phyloP scores from a whole-genome alignment of 2,113 vertebrate species.

The Chaetura pelagica region DNA sequence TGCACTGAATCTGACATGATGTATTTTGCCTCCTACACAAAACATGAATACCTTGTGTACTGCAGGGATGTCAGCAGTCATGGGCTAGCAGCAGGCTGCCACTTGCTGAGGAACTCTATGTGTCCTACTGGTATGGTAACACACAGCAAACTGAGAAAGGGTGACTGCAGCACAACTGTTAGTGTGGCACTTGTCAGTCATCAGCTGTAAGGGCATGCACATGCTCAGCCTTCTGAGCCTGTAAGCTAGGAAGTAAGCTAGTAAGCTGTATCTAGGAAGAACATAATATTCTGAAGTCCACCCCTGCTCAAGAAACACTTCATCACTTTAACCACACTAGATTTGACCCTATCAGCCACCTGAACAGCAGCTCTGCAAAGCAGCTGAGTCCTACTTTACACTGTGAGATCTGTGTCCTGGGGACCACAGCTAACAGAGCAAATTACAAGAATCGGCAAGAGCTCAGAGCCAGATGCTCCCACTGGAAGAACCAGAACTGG shows the following conservation, averaged over 20 bases:
- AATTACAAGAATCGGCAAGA: not conserved
- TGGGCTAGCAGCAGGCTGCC: not conserved
- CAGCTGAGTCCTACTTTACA: not conserved
- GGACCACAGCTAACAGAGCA: not conserved
- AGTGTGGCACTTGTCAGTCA: not conserved
- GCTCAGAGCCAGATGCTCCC: not conserved
- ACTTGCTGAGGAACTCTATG: not conserved
- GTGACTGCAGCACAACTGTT: not conserved
- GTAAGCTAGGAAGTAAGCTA: too few relatives aligned
- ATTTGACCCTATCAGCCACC: not conserved
- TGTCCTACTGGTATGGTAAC: not conserved
- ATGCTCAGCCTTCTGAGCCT: not conserved
- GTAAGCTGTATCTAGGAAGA: too few relatives aligned
- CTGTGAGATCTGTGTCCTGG: not conserved
- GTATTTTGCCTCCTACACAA: not conserved
- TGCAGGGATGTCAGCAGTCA: not conserved
- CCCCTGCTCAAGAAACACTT: not conserved
- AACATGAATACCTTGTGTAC: rapidly evolving
- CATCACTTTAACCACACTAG: not conserved
- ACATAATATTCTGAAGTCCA: not conserved
- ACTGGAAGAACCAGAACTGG: not conserved
- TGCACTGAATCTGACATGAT: not conserved
- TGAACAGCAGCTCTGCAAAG: not conserved
- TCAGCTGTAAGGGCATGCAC: not conserved
- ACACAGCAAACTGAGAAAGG: not conserved